Evolutionary conservation across 2,888 invertebrate species (phyloP).

Genomic region (Perithous albicinctus): DNA sequence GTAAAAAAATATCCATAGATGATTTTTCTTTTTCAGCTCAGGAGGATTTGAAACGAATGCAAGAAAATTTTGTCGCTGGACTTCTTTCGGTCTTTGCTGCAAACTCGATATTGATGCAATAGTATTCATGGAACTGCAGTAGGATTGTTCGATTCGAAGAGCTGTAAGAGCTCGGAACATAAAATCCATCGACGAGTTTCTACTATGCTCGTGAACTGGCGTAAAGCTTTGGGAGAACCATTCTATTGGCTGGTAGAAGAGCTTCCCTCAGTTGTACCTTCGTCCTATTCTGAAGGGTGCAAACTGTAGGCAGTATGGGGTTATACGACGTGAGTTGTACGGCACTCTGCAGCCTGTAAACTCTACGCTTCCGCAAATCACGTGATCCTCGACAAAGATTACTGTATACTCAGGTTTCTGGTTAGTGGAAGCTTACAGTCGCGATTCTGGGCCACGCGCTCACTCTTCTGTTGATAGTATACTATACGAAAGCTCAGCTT

Average conservation of each 20-base stretch:
- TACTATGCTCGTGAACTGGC: background rate
- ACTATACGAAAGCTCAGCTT: conserved; percentile 34
- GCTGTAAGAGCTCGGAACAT: conserved; percentile 1
- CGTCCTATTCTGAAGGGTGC: background rate
- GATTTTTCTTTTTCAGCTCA: too few relatives aligned
- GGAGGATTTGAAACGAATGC: background rate
- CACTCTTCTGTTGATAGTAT: background rate
- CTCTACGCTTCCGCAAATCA: conserved; percentile 39
- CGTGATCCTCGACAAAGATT: conserved; percentile 44
- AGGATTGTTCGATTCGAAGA: background rate
- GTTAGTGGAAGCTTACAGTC: conserved; percentile 9
- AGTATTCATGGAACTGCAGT: background rate
- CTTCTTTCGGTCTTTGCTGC: background rate
- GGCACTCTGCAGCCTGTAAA: conserved; percentile 25
- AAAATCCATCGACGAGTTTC: conserved; percentile 12
- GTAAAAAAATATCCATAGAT: too few relatives aligned
- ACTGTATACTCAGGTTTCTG: conserved; percentile 41
- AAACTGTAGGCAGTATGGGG: background rate
- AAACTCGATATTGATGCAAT: background rate
- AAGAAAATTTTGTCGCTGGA: background rate
- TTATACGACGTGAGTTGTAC: conserved; percentile 10
- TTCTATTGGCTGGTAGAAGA: background rate
- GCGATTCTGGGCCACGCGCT: conserved; percentile 8
- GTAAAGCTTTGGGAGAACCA: conserved; percentile 11
- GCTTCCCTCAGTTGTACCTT: conserved; percentile 2